A percentile compares a stretch with the other conserved stretches of the same genome.
These are phyloP conservation scores for Neoitamus cyanurus DNA, from an alignment of 2,888 invertebrate species.

Conservation along the genomic window DNA sequence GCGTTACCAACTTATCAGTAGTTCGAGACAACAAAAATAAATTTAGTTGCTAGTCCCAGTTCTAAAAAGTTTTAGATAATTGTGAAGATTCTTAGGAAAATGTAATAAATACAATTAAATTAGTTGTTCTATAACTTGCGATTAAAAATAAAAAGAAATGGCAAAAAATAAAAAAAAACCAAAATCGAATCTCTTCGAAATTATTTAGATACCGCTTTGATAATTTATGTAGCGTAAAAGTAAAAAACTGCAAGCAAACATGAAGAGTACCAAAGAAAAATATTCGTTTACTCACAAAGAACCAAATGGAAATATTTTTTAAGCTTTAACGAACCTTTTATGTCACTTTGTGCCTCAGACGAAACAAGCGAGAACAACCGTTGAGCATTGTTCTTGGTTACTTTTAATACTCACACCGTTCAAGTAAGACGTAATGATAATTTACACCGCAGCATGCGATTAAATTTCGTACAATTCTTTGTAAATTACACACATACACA, in stretches of 20 bases:
- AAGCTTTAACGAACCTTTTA: conserved; percentile 28
- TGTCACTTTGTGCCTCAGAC: conserved; percentile 47
- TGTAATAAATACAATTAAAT: background rate
- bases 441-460: background rate
- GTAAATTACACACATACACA: background rate
- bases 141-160: background rate
- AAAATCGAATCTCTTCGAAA: background rate
- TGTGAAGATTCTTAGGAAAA: background rate
- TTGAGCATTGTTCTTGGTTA: background rate
- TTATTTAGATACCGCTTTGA: background rate
- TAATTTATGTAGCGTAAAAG: background rate
- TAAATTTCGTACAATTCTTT: conserved; percentile 28
- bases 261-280: background rate
- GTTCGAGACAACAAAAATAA: background rate
- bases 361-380: conserved; percentile 20
- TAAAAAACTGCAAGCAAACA: background rate
- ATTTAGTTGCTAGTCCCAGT: background rate
- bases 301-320: conserved; percentile 37
- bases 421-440: conserved; percentile 2
- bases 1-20: background rate
- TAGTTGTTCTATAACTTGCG: background rate
- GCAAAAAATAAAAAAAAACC: background rate
- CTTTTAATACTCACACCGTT: conserved; percentile 17
- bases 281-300: conserved; percentile 23
- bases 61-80: background rate